Evolutionary conservation across 2,113 vertebrate species (phyloP), one percentile per base, ranked within the genome.

Genomic region (Eleginops maclovinus): DNA sequence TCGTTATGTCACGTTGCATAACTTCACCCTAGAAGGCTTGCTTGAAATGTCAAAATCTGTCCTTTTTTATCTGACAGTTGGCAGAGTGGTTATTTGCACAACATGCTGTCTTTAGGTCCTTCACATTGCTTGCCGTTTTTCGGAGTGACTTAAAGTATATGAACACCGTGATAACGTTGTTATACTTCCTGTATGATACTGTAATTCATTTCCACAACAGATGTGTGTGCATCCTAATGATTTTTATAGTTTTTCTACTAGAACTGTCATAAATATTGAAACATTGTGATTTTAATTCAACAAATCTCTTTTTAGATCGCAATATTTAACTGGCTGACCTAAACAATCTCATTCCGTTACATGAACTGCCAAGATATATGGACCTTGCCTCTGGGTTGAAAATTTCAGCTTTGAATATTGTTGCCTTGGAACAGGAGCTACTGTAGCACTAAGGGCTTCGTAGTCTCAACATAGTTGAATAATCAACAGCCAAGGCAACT

Each of bases 21-120:
- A 43, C 86, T 61, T 58, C 84, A 87, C 13, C 56, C 21, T 24
- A n/a, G 14, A 61, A 65, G 4, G 15, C 16, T 10, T 66, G 24
- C 49, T 47, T 65, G 49, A 79, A 40, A 84, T 90, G 80, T 86
- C 81, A 61, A 72, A 85, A 86, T 86, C n/a, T 17, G 22, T 70
- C 77, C 49, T 76, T 55, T 69, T 83, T n/a, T n/a, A n/a, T n/a
- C n/a, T 81, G 73, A 61, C 79, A 40, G 58, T 82, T 85, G 13
- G 1, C 53, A 5, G n/a, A 58, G 43, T 58, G 47, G 53, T 79
- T 79, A 7, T 79, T 90, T 79, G 41, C 28, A 16, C 72, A 88
- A 79, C 44, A 58, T 22, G 50, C 19, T 55, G 9, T 46, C 41
- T 79, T 67, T 40, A 15, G 49, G 49, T 19, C 66, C 41, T 19